A percentile compares a stretch with the other conserved stretches of the same genome.
These are phyloP conservation scores for Manis javanica DNA, from an alignment of 2,797 vertebrate species.

Conservation along the genomic window DNA sequence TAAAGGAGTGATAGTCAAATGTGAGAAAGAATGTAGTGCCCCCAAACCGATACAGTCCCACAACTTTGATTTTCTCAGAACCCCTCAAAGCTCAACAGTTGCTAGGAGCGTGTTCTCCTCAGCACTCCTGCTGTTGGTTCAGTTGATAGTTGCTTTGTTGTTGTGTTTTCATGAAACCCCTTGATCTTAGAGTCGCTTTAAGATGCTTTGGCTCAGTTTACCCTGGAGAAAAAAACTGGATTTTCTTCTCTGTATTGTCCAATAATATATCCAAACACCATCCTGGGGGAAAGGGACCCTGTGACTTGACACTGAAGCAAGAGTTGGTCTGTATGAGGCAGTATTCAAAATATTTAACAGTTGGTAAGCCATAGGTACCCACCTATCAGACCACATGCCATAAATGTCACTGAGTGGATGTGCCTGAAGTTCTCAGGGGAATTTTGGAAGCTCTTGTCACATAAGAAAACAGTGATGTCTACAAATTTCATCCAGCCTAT, in stretches of 20 bases:
- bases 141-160: neutral
- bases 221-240: neutral
- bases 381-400: neutral
- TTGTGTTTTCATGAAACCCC: neutral
- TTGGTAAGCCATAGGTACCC: neutral
- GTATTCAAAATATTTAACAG: neutral
- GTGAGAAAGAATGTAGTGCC: neutral
- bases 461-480: neutral
- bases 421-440: neutral
- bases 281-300: neutral
- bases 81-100: neutral
- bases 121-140: neutral
- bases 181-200: neutral
- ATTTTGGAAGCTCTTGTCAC: neutral
- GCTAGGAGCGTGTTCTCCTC: neutral
- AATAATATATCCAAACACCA: neutral
- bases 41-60: neutral
- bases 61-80: slow-evolving; percentile 14
- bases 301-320: neutral
- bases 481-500: neutral
- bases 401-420: neutral
- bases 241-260: neutral
- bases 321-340: neutral
- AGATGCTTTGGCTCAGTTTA: neutral
- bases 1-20: neutral